A percentile compares a stretch with the other conserved stretches of the same genome.
Conservation (phyloP, 23 tunicate species). For the Diplosoma virens region DNA sequence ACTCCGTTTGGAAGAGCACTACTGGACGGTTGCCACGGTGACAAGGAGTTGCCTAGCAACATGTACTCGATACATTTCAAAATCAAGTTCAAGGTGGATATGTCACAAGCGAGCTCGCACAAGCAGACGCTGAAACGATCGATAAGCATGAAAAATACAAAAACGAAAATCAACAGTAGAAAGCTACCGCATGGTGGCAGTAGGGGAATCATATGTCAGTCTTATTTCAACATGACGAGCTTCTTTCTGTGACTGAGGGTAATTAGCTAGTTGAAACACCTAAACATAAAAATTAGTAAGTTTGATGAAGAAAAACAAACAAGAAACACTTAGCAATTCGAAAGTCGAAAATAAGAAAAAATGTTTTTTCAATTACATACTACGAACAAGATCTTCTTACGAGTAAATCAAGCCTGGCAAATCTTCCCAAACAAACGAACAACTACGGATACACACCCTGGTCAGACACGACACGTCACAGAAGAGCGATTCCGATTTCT, state of each 20-base stretch:
- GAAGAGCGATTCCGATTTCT: background rate
- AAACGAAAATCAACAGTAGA: background rate
- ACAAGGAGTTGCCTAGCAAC: slow-evolving; percentile 30
- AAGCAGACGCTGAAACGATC: slow-evolving; percentile 14
- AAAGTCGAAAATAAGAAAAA: no score
- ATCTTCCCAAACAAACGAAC: background rate
- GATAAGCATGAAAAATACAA: background rate
- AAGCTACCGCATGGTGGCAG: background rate
- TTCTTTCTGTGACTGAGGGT: slow-evolving; percentile 4
- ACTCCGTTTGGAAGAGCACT: background rate
- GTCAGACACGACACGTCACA: slow-evolving; percentile 31
- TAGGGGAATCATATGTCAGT: background rate
- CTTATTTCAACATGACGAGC: background rate
- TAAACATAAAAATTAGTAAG: no score
- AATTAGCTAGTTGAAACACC: slow-evolving; percentile 26
- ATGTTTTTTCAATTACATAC: no score
- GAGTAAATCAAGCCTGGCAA: background rate
- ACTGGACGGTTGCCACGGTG: slow-evolving; percentile 31
- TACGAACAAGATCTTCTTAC: no score
- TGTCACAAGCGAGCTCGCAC: slow-evolving; percentile 50
- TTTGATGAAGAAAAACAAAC: no score
- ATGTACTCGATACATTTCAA: slow-evolving; percentile 39
- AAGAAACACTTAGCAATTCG: no score
- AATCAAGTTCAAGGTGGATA: slow-evolving; percentile 32
- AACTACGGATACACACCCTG: background rate